Evolutionary conservation across 2,888 invertebrate species (phyloP), one percentile per base, ranked within the genome.

Genomic region (Beris chalybata): DNA sequence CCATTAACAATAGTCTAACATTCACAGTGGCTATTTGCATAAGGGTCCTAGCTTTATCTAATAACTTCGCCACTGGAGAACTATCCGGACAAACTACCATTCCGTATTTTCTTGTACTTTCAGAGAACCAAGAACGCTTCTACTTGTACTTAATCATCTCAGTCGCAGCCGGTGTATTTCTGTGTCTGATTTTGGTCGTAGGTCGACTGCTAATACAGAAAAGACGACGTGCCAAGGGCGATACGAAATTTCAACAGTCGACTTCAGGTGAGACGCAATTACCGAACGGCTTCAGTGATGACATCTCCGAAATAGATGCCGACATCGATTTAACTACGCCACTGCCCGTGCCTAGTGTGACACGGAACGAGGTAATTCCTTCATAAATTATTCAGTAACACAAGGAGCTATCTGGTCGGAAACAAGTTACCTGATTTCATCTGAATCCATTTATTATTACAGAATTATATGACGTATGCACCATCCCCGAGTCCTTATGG

Each of bases 91-190:
- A 48, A 15, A 22, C 48, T 48, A 48, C 22, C 22, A 15, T 48
- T 22, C 7, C 12, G 48, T 48, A 52, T 38, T 56, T 53, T 66
- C 4, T 31, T 63, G 43, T 59, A 57, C 65, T 70, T 72, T 22
- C 75, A 80, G 80, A 80, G 68, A 77, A 80, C 70, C 79, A 80
- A 72, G 79, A 80, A 69, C 77, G 90, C 72, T 88, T 93, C 78
- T 91, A 92, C 81, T 84, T 93, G 66, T 93, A 93, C 84, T 85
- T 93, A 77, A 88, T 91, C 71, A 87, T 92, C 71, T 91, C 89
- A 70, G 85, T 91, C 50, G 86, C 89, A 31, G 86, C 86, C 13
- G 88, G 89, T 12, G 82, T 92, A 38, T 79, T 93, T 5, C 82
- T 93, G 3, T 87, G 92, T 75, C 84, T 91, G 72, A 85, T 87